These are phyloP conservation scores for Pitangus sulphuratus DNA, from an alignment of 2,797 vertebrate genomes.

Conservation along the genomic window DNA sequence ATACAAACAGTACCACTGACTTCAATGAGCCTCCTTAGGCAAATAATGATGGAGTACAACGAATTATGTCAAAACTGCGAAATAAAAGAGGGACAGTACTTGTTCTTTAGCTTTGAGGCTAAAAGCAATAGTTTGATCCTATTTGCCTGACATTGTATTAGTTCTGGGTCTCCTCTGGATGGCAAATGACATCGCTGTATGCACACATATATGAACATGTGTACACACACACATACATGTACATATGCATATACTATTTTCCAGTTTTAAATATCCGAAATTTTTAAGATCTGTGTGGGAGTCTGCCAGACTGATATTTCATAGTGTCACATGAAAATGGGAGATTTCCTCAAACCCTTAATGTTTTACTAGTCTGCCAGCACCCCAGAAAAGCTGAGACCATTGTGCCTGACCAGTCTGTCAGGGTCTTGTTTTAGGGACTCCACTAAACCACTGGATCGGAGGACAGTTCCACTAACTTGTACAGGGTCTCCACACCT, in stretches of 20 bases:
- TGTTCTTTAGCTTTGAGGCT: background rate
- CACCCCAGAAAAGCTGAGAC: background rate
- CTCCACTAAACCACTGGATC: too few species aligned
- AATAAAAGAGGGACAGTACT: background rate
- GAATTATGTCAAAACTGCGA: background rate
- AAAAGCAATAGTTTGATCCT: background rate
- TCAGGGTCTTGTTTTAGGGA: fast-evolving
- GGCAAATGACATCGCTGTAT: background rate
- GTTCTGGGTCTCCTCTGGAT: background rate
- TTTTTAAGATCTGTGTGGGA: background rate
- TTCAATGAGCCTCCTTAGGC: background rate
- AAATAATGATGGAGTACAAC: background rate
- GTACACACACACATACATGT: too few species aligned
- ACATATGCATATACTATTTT: background rate
- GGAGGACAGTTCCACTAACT: fast-evolving
- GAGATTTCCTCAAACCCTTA: background rate
- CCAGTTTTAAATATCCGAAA: background rate
- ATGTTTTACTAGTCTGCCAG: background rate
- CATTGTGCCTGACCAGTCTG: background rate
- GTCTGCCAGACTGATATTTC: background rate
- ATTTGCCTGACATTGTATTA: background rate
- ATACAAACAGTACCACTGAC: background rate
- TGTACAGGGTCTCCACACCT: background rate
- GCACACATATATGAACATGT: background rate
- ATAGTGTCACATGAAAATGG: background rate